A percentile compares a stretch with the other conserved stretches of the same genome.
phyloP scores from a whole-genome alignment of 2,888 invertebrate species.

The Acleris sparsana region DNA sequence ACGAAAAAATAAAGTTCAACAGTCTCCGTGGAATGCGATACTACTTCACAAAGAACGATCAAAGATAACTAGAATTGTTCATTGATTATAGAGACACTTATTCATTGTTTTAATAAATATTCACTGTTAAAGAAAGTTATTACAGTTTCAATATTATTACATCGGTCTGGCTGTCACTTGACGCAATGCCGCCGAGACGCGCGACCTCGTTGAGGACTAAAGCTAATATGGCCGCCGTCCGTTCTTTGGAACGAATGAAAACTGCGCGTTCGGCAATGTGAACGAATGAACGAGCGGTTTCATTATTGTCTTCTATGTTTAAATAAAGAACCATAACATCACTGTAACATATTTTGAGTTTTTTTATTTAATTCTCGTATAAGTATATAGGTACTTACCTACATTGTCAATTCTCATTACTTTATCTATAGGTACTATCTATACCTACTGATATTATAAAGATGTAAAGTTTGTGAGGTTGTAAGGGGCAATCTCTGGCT shows the following conservation, averaged over 20 bases:
- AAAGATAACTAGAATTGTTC: slow-evolving; percentile 37
- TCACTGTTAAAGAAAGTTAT: slow-evolving; percentile 41
- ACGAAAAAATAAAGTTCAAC: slow-evolving; percentile 77
- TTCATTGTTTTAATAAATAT: slow-evolving; percentile 16
- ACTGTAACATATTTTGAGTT: no score
- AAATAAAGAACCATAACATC: no score
- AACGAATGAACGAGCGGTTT: slow-evolving; percentile 39
- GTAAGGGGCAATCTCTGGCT: no score
- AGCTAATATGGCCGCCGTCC: slow-evolving; percentile 72
- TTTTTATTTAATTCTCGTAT: no score
- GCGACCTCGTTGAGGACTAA: slow-evolving; percentile 54
- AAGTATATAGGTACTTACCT: no score
- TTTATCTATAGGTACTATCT: no score
- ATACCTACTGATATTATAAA: no score
- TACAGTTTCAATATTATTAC: slow-evolving; percentile 54
- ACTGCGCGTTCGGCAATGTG: slow-evolving; percentile 23
- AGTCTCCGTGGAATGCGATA: slow-evolving; percentile 80
- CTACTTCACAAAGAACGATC: slow-evolving; percentile 60
- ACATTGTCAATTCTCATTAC: no score
- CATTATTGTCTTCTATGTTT: neutral
- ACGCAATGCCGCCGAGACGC: slow-evolving; percentile 58
- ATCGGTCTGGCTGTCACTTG: slow-evolving; percentile 73
- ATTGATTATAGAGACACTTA: slow-evolving; percentile 13
- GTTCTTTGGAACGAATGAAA: slow-evolving; percentile 41
- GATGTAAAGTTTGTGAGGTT: no score